phyloP scores from a whole-genome alignment of 2,888 invertebrate genomes.

The Morpho achilles region DNA sequence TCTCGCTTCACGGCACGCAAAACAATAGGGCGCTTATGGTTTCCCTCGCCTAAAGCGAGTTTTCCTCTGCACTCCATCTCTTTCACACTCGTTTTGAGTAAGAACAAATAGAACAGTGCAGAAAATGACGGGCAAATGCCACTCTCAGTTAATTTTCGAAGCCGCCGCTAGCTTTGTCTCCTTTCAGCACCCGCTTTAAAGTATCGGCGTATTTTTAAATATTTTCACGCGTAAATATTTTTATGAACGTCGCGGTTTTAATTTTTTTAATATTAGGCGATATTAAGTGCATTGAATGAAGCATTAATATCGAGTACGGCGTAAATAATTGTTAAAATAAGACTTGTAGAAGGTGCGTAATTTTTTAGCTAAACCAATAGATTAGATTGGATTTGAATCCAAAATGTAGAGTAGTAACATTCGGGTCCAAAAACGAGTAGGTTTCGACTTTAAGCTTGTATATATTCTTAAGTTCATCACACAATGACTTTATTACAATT shows the following conservation, averaged over 20 bases:
- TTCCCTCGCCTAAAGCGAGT: constrained; percentile 72
- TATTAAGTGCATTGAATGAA: no score
- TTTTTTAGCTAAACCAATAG: no score
- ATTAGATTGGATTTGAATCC: no score
- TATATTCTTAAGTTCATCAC: no score
- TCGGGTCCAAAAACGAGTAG: no score
- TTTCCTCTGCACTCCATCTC: constrained; percentile 49
- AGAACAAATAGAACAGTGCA: constrained; percentile 35
- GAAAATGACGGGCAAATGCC: constrained; percentile 49
- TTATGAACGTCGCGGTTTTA: background rate
- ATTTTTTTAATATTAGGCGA: background rate
- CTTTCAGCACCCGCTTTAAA: constrained; percentile 46
- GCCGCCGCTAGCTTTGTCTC: constrained; percentile 55
- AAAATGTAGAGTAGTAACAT: no score
- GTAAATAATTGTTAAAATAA: no score
- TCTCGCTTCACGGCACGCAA: constrained; percentile 65
- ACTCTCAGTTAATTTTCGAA: constrained; percentile 73
- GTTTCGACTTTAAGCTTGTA: no score
- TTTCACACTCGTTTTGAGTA: constrained; percentile 34
- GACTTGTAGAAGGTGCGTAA: no score
- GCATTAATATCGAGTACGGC: no score
- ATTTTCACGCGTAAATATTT: constrained; percentile 12
- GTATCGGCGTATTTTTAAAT: constrained; percentile 48
- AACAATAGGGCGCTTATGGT: constrained; percentile 74
- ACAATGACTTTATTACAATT: no score